phyloP scores from a whole-genome alignment of 2,888 invertebrate species.

The Sepioteuthis lessoniana region DNA sequence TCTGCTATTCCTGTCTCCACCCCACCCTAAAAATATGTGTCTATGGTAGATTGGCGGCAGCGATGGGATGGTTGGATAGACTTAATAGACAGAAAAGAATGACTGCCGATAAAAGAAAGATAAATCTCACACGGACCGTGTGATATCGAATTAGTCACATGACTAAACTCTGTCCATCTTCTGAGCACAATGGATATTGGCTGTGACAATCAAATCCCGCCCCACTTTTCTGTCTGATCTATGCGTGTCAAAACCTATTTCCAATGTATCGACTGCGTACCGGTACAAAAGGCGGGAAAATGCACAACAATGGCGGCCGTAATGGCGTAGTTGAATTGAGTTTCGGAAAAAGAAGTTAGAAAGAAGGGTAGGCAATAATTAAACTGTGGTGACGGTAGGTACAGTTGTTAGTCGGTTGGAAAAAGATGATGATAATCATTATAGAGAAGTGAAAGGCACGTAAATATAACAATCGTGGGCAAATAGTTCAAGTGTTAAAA shows the following conservation, averaged over 20 bases:
- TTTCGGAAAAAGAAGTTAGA: too few species aligned
- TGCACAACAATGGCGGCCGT: neutral
- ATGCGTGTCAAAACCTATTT: conserved; percentile 33
- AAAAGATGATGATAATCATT: too few species aligned
- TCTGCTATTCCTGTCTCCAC: too few species aligned
- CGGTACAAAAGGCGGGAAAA: neutral
- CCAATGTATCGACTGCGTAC: neutral
- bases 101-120: neutral
- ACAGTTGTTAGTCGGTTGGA: too few species aligned
- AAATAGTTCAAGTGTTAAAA: too few species aligned
- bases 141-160: conserved; percentile 4
- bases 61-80: neutral
- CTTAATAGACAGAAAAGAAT: conserved; percentile 33
- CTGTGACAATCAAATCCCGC: conserved; percentile 20
- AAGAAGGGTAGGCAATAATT: too few species aligned
- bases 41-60: neutral
- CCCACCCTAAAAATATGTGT: neutral
- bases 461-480: too few species aligned
- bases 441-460: too few species aligned
- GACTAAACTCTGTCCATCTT: conserved; percentile 33
- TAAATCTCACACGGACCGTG: conserved; percentile 21
- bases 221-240: neutral
- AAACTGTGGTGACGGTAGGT: too few species aligned
- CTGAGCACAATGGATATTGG: neutral
- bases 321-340: too few species aligned